Evolutionary conservation across 2,888 invertebrate genomes (phyloP).

Genomic region (Saturnia japonica): DNA sequence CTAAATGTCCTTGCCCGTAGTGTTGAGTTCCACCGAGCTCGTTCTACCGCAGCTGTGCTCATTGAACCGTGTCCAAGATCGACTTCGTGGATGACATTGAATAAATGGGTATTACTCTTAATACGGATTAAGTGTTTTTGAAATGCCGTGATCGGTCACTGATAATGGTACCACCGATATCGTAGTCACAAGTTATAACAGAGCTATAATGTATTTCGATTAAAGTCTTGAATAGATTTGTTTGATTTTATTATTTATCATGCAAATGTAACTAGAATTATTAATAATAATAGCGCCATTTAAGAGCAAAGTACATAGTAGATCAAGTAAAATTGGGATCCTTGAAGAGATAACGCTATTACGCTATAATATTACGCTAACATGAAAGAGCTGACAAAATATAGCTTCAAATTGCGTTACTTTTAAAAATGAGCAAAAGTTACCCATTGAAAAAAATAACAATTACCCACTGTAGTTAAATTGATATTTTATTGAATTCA

Average conservation of each 20-base stretch:
- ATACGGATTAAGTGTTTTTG: constrained; percentile 6
- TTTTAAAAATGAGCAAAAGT: not conserved
- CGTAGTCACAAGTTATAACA: not conserved
- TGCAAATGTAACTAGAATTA: not conserved
- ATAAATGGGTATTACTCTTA: constrained; percentile 8
- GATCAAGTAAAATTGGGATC: not conserved
- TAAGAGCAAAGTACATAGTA: not conserved
- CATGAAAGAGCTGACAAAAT: not conserved
- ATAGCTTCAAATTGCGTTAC: not conserved
- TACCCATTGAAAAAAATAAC: not conserved
- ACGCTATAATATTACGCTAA: too few species aligned
- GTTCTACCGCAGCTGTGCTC: constrained; percentile 3
- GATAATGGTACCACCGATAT: not conserved
- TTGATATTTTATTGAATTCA: too few species aligned
- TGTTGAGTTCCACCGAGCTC: not conserved
- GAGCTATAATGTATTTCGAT: not conserved
- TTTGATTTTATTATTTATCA: not conserved
- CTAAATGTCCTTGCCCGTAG: constrained; percentile 1
- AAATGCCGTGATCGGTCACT: constrained; percentile 6
- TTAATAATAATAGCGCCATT: not conserved
- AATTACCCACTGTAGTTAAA: too few species aligned
- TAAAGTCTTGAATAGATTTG: not conserved
- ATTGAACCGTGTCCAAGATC: constrained; percentile 9
- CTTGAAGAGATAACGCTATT: not conserved
- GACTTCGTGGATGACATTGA: constrained; percentile 10